Evolutionary conservation across 2,113 vertebrate species (phyloP).

Genomic region (Clarias magur): DNA sequence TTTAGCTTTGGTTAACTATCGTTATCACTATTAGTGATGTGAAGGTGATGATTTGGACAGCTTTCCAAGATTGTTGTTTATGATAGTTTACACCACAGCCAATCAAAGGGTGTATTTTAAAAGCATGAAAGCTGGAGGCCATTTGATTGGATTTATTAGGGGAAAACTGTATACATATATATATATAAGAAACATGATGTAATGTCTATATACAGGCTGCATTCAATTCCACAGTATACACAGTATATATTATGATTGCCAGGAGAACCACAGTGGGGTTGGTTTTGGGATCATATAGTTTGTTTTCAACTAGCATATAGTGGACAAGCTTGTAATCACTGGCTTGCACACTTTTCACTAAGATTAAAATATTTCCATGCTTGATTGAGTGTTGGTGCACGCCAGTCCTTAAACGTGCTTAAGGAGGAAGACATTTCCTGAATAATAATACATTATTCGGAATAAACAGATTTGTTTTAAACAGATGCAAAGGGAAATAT

Average conservation of each 20-base stretch:
- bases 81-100: not conserved
- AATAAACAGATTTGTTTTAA: not conserved
- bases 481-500: not conserved
- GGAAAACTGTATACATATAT: too few relatives aligned
- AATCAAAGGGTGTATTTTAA: too few relatives aligned
- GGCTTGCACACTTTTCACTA: not conserved
- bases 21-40: not conserved
- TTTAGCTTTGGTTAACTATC: not conserved
- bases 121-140: not conserved
- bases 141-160: too few relatives aligned
- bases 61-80: not conserved
- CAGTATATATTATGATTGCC: not conserved
- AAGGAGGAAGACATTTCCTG: not conserved
- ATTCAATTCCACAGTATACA: too few relatives aligned
- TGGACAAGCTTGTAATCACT: not conserved
- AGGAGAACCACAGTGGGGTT: not conserved
- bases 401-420: too few relatives aligned
- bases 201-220: too few relatives aligned
- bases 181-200: too few relatives aligned
- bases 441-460: not conserved
- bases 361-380: constrained; percentile 7
- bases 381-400: not conserved
- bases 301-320: not conserved
- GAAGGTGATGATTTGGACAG: not conserved
- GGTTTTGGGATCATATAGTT: not conserved